phyloP scores from a whole-genome alignment of 2,888 invertebrate genomes.

The Erebia palarica region DNA sequence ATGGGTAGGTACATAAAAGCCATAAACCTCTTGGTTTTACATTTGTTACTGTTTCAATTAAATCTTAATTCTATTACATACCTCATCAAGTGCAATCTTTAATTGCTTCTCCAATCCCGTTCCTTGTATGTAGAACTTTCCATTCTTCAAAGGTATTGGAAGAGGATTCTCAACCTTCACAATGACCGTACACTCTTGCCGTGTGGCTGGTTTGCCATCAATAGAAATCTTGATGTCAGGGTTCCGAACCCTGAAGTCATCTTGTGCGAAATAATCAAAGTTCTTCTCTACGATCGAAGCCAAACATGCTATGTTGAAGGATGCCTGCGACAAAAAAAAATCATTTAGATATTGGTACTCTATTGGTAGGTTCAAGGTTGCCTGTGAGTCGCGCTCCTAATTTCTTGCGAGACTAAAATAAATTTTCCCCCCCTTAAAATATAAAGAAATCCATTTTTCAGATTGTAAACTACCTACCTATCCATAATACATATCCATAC shows the following conservation, averaged over 20 bases:
- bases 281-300: slow-evolving; percentile 90
- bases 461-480: no score
- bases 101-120: slow-evolving; percentile 89
- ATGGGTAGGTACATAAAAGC: no score
- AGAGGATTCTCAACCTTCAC: slow-evolving; percentile 91
- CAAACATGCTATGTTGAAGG: slow-evolving; percentile 92
- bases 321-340: slow-evolving; percentile 67
- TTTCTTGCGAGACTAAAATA: no score
- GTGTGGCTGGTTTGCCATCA: slow-evolving; percentile 79
- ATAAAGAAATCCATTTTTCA: no score
- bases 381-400: no score
- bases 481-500: no score
- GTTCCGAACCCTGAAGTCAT: slow-evolving; percentile 93
- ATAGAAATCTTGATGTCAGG: slow-evolving; percentile 92
- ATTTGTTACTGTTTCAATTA: background rate
- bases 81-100: slow-evolving; percentile 86
- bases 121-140: slow-evolving; percentile 91
- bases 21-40: no score
- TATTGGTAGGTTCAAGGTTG: no score
- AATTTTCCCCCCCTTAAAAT: no score
- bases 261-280: slow-evolving; percentile 94
- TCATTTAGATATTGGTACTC: background rate
- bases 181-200: slow-evolving; percentile 80
- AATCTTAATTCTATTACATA: slow-evolving; percentile 43
- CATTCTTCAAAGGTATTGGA: slow-evolving; percentile 89